These are phyloP conservation scores for Gymnorhina tibicen DNA, from an alignment of 2,113 vertebrate genomes.

Conservation along the genomic window DNA sequence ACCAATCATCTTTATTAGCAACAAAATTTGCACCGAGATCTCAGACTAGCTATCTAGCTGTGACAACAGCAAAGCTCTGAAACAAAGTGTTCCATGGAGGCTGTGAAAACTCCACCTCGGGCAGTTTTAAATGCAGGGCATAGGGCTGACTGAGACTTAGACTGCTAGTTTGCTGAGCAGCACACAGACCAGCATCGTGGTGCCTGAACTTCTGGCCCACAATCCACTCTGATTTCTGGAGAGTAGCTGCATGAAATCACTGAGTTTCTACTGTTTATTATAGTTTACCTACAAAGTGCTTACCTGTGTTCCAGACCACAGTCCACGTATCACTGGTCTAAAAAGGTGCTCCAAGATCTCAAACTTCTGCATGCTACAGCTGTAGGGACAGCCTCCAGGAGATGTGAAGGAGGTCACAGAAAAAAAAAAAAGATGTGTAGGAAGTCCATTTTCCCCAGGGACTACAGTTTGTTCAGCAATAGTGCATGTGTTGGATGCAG, in stretches of 20 bases:
- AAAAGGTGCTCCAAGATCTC: not conserved
- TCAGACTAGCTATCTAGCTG: constrained; percentile 22
- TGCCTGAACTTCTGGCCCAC: not conserved
- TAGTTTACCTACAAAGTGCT: not conserved
- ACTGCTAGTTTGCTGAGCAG: not conserved
- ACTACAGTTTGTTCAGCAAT: not conserved
- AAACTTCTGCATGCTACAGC: not conserved
- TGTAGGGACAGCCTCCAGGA: not conserved
- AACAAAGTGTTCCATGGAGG: not conserved
- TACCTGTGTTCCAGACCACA: not conserved
- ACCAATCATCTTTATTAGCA: constrained; percentile 50
- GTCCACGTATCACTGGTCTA: not conserved
- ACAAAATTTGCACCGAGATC: not conserved
- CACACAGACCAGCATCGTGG: not conserved
- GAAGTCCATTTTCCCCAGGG: not conserved
- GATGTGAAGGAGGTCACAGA: not conserved
- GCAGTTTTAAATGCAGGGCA: not conserved
- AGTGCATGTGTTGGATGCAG: not conserved
- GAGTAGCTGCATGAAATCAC: not conserved
- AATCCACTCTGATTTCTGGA: not conserved
- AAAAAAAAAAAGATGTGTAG: not conserved
- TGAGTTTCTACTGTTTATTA: not conserved
- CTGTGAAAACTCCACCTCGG: not conserved
- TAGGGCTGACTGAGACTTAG: not conserved
- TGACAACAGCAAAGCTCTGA: constrained; percentile 21